Conservation (phyloP, 1,140 invertebrate species). For the Venustaconcha ellipsiformis region DNA sequence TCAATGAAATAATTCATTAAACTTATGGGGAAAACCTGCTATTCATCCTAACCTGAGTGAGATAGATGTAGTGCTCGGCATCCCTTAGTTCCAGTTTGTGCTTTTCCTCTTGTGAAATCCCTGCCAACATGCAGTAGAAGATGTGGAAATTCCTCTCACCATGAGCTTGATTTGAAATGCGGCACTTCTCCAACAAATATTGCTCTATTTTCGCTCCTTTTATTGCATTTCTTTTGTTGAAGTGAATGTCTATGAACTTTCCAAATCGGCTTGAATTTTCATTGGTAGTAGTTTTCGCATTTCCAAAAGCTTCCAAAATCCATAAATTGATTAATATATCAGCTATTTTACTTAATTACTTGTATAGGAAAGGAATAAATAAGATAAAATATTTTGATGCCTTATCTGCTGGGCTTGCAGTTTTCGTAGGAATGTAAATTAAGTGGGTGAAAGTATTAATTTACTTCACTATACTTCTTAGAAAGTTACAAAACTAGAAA, state of each 20-base stretch:
- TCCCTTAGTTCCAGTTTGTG: slow-evolving; percentile 88
- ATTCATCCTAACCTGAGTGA: slow-evolving; percentile 82
- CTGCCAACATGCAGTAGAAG: slow-evolving; percentile 97
- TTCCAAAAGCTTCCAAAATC: slow-evolving; percentile 88
- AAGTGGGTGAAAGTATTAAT: too few relatives aligned
- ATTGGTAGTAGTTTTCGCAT: slow-evolving; percentile 98
- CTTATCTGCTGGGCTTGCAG: too few relatives aligned
- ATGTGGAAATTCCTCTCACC: slow-evolving; percentile 99
- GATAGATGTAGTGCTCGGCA: slow-evolving; percentile 89
- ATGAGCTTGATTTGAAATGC: slow-evolving; percentile 93
- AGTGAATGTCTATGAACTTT: slow-evolving; percentile 99
- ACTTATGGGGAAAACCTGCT: background rate
- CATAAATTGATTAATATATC: background rate
- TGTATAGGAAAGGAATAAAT: too few relatives aligned
- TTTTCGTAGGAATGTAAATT: too few relatives aligned
- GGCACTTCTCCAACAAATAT: slow-evolving; percentile 97
- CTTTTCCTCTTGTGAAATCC: slow-evolving; percentile 91
- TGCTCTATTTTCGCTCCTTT: slow-evolving; percentile 99
- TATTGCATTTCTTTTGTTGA: slow-evolving; percentile 92
- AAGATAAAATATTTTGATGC: too few relatives aligned
- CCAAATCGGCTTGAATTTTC: slow-evolving; percentile 98
- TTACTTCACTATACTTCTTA: too few relatives aligned
- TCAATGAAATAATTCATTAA: background rate
- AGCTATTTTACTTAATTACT: too few relatives aligned
- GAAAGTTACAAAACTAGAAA: too few relatives aligned